phyloP scores from a whole-genome alignment of 2,888 invertebrate species.

The Labia minor region DNA sequence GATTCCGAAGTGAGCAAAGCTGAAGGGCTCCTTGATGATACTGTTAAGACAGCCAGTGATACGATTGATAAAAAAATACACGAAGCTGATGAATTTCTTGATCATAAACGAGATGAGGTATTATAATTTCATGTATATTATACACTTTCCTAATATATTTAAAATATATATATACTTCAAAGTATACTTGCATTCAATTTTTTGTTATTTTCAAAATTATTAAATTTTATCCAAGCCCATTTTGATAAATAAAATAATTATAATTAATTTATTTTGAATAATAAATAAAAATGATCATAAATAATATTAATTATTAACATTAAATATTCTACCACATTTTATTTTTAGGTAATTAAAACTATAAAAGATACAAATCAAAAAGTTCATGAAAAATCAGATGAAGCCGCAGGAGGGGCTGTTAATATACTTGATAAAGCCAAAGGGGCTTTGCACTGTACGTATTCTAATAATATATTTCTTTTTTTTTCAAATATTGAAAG shows the following conservation, averaged over 20 bases:
- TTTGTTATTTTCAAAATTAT: too few relatives aligned
- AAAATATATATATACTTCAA: too few relatives aligned
- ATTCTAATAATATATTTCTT: too few relatives aligned
- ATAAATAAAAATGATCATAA: too few relatives aligned
- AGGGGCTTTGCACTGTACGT: background rate
- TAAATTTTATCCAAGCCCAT: too few relatives aligned
- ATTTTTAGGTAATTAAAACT: background rate
- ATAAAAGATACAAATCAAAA: background rate
- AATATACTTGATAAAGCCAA: background rate
- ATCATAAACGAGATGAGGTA: constrained; percentile 40
- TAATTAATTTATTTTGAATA: too few relatives aligned
- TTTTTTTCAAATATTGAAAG: too few relatives aligned
- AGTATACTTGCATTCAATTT: too few relatives aligned
- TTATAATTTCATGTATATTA: too few relatives aligned
- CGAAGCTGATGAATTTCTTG: constrained; percentile 50
- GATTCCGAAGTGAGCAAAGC: constrained; percentile 44
- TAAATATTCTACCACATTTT: background rate
- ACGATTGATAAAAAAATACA: constrained; percentile 51
- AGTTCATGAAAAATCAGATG: background rate
- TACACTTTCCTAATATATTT: too few relatives aligned
- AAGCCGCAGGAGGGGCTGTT: background rate
- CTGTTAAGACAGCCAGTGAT: constrained; percentile 41
- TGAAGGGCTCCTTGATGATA: constrained; percentile 31
- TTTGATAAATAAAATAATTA: too few relatives aligned
- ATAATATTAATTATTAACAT: background rate